Evolutionary conservation across 1,140 invertebrate species (phyloP).

Genomic region (Drosophila serrata): DNA sequence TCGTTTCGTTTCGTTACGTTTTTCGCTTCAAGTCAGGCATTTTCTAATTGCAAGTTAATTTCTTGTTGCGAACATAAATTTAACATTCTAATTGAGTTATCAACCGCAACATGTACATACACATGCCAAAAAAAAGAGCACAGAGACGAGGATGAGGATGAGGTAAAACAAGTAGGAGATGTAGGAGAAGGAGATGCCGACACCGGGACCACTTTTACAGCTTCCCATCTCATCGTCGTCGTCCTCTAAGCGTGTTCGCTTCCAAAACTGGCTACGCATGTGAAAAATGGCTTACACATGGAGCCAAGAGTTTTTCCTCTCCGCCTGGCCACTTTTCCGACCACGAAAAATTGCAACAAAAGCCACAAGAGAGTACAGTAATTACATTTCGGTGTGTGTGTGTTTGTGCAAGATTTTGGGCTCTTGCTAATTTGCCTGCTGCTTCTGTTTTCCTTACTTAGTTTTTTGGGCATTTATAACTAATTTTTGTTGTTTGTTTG

Average conservation of each 20-base stretch:
- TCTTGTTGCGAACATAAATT: constrained; percentile 83
- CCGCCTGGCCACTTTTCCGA: constrained; percentile 21
- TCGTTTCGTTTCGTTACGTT: constrained; percentile 68
- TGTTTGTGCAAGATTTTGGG: constrained; percentile 76
- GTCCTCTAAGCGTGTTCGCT: constrained; percentile 45
- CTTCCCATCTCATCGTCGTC: constrained; percentile 48
- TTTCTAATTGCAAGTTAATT: constrained; percentile 84
- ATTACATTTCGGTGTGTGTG: constrained; percentile 74
- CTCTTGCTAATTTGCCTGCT: constrained; percentile 75
- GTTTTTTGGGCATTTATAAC: constrained; percentile 79
- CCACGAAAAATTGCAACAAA: constrained; percentile 57
- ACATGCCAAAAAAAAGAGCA: constrained; percentile 49
- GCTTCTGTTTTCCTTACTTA: constrained; percentile 77
- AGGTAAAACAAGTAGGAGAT: constrained; percentile 52
- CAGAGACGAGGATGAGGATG: constrained; percentile 17
- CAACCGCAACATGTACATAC: constrained; percentile 79
- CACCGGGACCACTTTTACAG: constrained; percentile 76
- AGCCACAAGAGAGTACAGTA: constrained; percentile 61
- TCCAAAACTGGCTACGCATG: constrained; percentile 80
- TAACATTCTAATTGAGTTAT: constrained; percentile 84
- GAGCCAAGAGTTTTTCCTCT: constrained; percentile 23
- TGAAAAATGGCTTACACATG: constrained; percentile 74
- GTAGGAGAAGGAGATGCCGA: constrained; percentile 58
- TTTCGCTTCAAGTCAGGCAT: constrained; percentile 58
- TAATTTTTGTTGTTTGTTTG: constrained; percentile 48